Evolutionary conservation across 2,113 vertebrate species (phyloP).

Genomic region (Ariopsis seemanni): DNA sequence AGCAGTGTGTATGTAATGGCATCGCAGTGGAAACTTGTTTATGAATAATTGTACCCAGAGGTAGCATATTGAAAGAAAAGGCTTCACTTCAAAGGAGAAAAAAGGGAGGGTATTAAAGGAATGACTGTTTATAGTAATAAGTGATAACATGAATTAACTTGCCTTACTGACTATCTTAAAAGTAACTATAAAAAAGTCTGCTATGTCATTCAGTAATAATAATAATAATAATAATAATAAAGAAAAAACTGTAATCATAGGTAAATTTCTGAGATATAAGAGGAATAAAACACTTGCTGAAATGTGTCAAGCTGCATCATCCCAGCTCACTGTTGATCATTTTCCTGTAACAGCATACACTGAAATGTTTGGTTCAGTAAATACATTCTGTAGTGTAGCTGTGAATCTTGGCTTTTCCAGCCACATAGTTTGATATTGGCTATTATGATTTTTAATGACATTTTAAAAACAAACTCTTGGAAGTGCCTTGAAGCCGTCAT

Average conservation of each 20-base stretch:
- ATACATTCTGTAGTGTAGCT: not conserved
- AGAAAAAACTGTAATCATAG: not conserved
- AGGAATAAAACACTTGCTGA: not conserved
- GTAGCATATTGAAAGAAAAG: not conserved
- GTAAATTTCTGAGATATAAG: not conserved
- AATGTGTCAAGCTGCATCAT: not conserved
- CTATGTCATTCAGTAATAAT: not conserved
- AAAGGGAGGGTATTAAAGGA: not conserved
- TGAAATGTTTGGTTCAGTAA: not conserved
- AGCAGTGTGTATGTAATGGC: not conserved
- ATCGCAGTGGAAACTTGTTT: not conserved
- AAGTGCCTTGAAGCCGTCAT: conserved; percentile 63
- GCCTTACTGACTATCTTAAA: not conserved
- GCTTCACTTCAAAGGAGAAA: not conserved
- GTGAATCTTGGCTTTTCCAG: conserved; percentile 45
- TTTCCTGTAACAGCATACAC: not conserved
- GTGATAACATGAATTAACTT: not conserved
- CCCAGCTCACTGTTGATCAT: not conserved
- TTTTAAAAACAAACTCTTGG: conserved; percentile 69
- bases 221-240: too few relatives aligned
- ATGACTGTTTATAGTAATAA: not conserved
- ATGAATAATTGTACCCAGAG: not conserved
- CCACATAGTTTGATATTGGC: conserved; percentile 65
- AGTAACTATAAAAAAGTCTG: not conserved
- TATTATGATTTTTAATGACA: conserved; percentile 65